These are phyloP conservation scores for Tanypteryx hageni DNA, from an alignment of 2,888 invertebrate genomes.

Conservation along the genomic window DNA sequence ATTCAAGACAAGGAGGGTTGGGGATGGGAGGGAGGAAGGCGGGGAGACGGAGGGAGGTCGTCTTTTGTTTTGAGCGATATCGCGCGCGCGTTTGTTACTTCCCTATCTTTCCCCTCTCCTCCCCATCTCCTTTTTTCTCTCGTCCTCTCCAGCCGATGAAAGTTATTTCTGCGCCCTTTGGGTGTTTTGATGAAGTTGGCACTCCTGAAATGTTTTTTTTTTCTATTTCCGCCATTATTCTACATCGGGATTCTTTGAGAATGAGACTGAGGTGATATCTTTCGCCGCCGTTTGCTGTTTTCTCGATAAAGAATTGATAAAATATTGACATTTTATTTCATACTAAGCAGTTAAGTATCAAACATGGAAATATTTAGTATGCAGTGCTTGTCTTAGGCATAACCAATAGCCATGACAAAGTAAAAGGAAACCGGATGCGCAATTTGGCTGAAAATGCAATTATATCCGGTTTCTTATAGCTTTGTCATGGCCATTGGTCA, in stretches of 20 bases:
- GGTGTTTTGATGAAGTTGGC: not conserved
- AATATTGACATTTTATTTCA: no score
- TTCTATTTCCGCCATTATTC: not conserved
- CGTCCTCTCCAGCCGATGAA: not conserved
- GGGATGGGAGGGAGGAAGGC: not conserved
- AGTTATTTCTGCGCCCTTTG: not conserved
- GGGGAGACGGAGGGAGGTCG: not conserved
- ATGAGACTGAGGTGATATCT: not conserved
- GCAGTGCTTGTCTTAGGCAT: no score
- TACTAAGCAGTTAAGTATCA: no score
- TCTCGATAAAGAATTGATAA: no score
- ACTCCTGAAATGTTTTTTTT: not conserved
- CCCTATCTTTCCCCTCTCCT: not conserved
- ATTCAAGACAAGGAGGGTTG: no score
- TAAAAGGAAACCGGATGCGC: no score
- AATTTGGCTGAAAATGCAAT: no score
- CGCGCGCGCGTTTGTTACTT: not conserved
- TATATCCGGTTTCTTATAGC: no score
- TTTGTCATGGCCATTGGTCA: no score
- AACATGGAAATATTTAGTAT: no score
- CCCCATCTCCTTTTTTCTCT: not conserved
- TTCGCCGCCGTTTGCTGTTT: no score
- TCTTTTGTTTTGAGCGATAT: conserved; percentile 4
- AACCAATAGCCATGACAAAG: no score
- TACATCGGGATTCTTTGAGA: not conserved